Conservation (phyloP, 1,140 invertebrate species). For the Ectropis grisescens region DNA sequence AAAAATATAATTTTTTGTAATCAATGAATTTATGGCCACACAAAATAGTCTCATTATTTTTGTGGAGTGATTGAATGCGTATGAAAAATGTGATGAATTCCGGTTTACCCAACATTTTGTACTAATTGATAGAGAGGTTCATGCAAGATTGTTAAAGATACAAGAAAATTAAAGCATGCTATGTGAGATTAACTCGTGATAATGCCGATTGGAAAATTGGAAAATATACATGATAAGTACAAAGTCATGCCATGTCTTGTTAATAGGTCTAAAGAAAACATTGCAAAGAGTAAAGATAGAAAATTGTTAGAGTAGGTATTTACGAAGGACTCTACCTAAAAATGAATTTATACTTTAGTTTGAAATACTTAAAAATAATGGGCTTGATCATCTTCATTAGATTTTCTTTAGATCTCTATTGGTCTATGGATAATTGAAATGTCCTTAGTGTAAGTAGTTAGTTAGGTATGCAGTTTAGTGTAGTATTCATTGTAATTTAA, state of each 20-base stretch:
- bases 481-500: too few species aligned
- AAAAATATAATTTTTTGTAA: too few species aligned
- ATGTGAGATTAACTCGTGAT: too few species aligned
- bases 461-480: too few species aligned
- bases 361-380: too few species aligned
- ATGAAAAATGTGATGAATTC: constrained; percentile 25
- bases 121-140: constrained; percentile 11
- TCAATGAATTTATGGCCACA: constrained; percentile 36
- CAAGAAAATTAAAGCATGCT: constrained; percentile 32
- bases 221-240: too few species aligned
- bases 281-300: constrained; percentile 60
- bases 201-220: too few species aligned
- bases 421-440: too few species aligned
- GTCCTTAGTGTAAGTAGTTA: too few species aligned
- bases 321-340: constrained; percentile 25
- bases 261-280: constrained; percentile 48
- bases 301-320: constrained; percentile 18
- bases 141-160: constrained; percentile 30
- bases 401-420: too few species aligned
- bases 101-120: constrained; percentile 19
- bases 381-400: too few species aligned
- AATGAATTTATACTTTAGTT: too few species aligned
- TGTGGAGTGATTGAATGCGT: constrained; percentile 20
- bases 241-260: constrained; percentile 19
- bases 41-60: constrained; percentile 45